phyloP scores from a whole-genome alignment of 2,888 invertebrate genomes.

The Thymelicus lineola region DNA sequence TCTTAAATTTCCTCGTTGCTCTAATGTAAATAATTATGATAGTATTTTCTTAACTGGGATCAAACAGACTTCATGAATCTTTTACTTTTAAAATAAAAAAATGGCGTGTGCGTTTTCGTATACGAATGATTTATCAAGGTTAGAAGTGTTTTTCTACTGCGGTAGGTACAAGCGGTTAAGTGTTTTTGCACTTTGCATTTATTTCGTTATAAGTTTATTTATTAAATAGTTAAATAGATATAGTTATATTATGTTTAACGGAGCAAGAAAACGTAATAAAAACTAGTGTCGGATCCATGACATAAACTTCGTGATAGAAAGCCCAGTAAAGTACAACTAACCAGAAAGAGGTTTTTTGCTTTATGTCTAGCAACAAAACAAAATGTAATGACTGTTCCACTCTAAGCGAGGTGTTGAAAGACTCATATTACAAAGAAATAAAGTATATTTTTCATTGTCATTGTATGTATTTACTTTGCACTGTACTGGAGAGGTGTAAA shows the following conservation, averaged over 20 bases:
- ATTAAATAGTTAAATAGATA: background rate
- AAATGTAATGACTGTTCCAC: background rate
- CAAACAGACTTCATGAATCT: background rate
- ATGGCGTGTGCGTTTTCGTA: background rate
- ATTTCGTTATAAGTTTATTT: background rate
- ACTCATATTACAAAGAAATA: conserved; percentile 11
- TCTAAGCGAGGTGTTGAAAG: background rate
- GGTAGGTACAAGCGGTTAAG: background rate
- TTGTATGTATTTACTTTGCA: background rate
- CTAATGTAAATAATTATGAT: background rate
- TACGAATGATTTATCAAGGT: background rate
- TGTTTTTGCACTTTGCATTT: conserved; percentile 6
- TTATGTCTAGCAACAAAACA: conserved; percentile 20
- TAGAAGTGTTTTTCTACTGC: background rate
- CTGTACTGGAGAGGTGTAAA: background rate
- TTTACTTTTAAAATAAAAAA: background rate
- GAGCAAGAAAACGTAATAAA: background rate
- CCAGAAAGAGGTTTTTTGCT: conserved; percentile 10
- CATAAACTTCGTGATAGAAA: background rate
- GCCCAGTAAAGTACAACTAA: background rate
- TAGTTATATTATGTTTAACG: background rate
- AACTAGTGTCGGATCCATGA: background rate
- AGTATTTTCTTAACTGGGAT: background rate
- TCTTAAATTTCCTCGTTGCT: background rate
- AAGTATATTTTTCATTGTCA: conserved; percentile 1